phyloP scores from a whole-genome alignment of 37 sponge, comb jelly and placozoan species.

The Petrosia ficiformis region DNA sequence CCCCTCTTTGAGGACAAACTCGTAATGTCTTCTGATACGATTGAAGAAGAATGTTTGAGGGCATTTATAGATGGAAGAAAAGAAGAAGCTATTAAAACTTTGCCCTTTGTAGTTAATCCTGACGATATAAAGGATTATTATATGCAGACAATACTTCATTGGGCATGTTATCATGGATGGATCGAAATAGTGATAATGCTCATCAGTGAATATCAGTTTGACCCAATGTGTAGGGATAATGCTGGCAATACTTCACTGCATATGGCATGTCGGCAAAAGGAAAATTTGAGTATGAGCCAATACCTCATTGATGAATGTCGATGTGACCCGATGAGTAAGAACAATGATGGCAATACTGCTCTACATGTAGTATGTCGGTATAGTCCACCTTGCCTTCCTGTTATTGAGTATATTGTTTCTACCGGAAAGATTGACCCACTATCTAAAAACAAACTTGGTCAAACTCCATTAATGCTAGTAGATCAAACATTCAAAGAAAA shows the following conservation, averaged over 20 bases:
- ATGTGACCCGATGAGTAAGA: conserved; percentile 1
- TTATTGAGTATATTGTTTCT: neutral
- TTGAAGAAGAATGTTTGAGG: too few relatives aligned
- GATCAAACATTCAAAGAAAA: neutral
- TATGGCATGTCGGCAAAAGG: neutral
- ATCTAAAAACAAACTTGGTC: neutral
- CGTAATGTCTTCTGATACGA: too few relatives aligned
- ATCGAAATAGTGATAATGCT: neutral
- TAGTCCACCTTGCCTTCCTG: neutral
- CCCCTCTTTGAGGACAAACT: too few relatives aligned
- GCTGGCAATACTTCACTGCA: too few relatives aligned
- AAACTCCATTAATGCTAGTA: neutral
- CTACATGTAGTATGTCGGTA: conserved; percentile 12
- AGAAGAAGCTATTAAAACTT: too few relatives aligned
- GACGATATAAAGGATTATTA: too few relatives aligned
- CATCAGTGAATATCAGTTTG: neutral
- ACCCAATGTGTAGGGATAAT: too few relatives aligned
- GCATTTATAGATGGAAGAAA: too few relatives aligned
- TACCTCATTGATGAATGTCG: conserved; percentile 1
- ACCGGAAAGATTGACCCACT: neutral
- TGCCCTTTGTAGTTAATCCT: too few relatives aligned
- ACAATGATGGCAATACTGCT: conserved; percentile 19
- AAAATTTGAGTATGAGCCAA: neutral
- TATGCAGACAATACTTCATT: too few relatives aligned
- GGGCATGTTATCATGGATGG: too few relatives aligned